Conservation (phyloP, 2,888 invertebrate genomes). For the Microctonus hyperodae region DNA sequence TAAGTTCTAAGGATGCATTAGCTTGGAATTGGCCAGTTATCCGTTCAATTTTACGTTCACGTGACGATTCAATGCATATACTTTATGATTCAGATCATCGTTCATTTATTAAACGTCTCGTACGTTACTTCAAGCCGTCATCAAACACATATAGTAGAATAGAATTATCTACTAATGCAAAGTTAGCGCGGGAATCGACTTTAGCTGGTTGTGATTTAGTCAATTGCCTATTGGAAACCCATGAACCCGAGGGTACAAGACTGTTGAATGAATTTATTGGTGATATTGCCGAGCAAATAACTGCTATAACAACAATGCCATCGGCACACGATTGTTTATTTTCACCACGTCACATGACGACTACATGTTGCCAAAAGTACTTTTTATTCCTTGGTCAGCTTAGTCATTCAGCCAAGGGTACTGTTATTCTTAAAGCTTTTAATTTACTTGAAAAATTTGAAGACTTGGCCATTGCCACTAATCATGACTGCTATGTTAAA, state of each 20-base stretch:
- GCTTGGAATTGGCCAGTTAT: slow-evolving; percentile 96
- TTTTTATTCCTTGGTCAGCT: slow-evolving; percentile 92
- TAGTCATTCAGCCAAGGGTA: slow-evolving; percentile 74
- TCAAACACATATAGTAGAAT: slow-evolving; percentile 87
- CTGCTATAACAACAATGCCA: slow-evolving; percentile 74
- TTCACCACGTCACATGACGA: slow-evolving; percentile 86
- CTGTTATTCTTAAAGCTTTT: slow-evolving; percentile 72
- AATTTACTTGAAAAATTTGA: slow-evolving; percentile 66
- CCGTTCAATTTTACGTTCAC: slow-evolving; percentile 65
- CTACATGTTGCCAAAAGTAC: slow-evolving; percentile 92
- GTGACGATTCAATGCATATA: slow-evolving; percentile 66
- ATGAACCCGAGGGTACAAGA: slow-evolving; percentile 75
- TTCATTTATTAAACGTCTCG: slow-evolving; percentile 76
- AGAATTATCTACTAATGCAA: slow-evolving; percentile 70
- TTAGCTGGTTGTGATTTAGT: slow-evolving; percentile 77
- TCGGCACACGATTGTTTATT: slow-evolving; percentile 87
- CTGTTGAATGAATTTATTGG: slow-evolving; percentile 79
- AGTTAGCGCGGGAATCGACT: slow-evolving; percentile 69
- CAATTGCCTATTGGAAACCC: slow-evolving; percentile 74
- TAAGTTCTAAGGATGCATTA: slow-evolving; percentile 79
- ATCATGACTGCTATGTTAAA: slow-evolving; percentile 93
- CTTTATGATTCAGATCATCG: slow-evolving; percentile 73
- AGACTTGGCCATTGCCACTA: slow-evolving; percentile 80
- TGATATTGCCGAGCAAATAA: slow-evolving; percentile 80
- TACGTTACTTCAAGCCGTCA: slow-evolving; percentile 87